Base-by-base conservation (phyloP, 2,113 vertebrate species). In the Dasyornis broadbenti region DNA sequence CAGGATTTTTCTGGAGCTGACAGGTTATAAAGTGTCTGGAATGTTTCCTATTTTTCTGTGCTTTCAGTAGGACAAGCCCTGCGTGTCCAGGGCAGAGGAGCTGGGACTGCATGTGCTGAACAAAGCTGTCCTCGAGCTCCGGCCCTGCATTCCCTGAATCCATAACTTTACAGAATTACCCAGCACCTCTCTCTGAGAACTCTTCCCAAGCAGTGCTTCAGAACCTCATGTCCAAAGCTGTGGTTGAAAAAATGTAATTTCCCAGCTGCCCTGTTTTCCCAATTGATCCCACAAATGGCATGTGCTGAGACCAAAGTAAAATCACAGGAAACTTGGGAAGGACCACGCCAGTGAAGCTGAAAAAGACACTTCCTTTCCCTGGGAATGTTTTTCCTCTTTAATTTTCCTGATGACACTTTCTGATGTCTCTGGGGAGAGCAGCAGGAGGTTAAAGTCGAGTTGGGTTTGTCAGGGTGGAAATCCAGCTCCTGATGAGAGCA, bases 141-240 rank as follows among this genome's bases (percentile, higher is more conserved):
- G 40, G 45, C 37, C 13, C 70, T 28, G 2, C 12, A 33, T 54
- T 39, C 61, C 60, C 60, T 20, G 47, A 44, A 10, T 26, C 69
- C 52, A 3, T 23, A 21, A 13, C 24, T 24, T 61, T 1, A 3
- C 0, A 6, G 45, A 16, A 7, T 77, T 30, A 4, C 7, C 2
- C 40, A 12, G 15, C 52, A 10, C 35, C 87, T 59, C n/a, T 44
- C 77, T 53, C 33, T 53, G 59, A 54, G 68, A 81, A 9, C 56
- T 47, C 75, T 28, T 77, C 63, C 71, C 15, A 13, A 77, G 9
- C 37, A 30, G 20, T 3, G 27, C 42, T 76, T 35, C 78, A 79
- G 61, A 72, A n/a, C 33, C 60, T 44, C 0, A 0, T 56, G 53
- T 30, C 54, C 59, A 39, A 13, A 37, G 23, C 0, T 54, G 33